Percentiles rank a stretch among this genome's conserved stretches.
phyloP scores from a whole-genome alignment of 2,888 invertebrate species.

The Adelognathus sp. region DNA sequence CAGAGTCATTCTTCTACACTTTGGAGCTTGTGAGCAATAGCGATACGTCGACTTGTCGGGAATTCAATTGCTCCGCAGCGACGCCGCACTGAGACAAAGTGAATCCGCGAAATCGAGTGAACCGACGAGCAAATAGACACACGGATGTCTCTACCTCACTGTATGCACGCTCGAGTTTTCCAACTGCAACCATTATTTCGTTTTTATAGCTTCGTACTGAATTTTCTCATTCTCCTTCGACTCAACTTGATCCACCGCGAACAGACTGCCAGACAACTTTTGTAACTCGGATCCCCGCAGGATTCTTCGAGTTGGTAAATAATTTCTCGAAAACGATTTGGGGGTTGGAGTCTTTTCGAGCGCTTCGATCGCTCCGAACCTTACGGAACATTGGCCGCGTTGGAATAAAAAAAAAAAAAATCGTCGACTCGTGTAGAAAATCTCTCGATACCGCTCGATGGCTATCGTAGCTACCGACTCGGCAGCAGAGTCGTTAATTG shows the following conservation, averaged over 20 bases:
- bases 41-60: background rate
- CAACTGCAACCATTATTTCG: background rate
- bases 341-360: too few relatives aligned
- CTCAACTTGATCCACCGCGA: background rate
- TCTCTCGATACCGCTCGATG: background rate
- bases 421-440: background rate
- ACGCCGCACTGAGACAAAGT: background rate
- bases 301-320: too few relatives aligned
- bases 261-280: too few relatives aligned
- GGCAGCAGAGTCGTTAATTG: constrained; percentile 20
- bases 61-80: background rate
- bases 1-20: too few relatives aligned
- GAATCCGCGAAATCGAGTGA: background rate
- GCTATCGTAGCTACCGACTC: background rate
- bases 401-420: too few relatives aligned
- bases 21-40: too few relatives aligned
- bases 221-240: constrained; percentile 19
- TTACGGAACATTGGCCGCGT: constrained; percentile 24
- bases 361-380: too few relatives aligned
- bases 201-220: constrained; percentile 2
- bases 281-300: too few relatives aligned
- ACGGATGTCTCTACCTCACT: background rate
- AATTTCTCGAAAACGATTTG: too few relatives aligned
- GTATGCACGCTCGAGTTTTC: background rate
- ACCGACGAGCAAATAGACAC: background rate